phyloP scores from a whole-genome alignment of 1,140 invertebrate species.

The Cyrtorhinus lividipennis region DNA sequence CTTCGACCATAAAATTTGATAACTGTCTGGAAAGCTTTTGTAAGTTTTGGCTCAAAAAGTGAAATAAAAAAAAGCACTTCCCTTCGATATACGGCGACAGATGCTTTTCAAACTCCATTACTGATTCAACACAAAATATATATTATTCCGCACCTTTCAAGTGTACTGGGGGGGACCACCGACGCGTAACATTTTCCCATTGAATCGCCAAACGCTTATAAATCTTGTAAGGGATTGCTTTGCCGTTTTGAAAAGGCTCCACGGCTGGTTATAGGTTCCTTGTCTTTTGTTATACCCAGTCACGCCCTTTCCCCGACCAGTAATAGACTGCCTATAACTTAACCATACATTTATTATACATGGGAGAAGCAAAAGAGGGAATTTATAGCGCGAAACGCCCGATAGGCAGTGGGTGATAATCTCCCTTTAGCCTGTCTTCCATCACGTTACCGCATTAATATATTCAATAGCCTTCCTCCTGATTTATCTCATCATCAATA shows the following conservation, averaged over 20 bases:
- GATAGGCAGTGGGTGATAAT: neutral
- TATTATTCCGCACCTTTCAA: neutral
- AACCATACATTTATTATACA: neutral
- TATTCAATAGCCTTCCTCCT: neutral
- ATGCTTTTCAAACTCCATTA: neutral
- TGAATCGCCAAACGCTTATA: neutral
- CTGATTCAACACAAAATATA: neutral
- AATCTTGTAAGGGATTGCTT: neutral
- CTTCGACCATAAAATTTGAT: no score
- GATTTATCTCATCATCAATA: neutral
- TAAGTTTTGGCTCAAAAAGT: no score
- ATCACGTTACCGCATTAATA: neutral
- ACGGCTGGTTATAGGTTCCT: neutral
- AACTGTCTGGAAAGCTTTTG: no score
- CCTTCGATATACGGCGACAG: neutral
- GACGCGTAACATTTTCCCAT: neutral
- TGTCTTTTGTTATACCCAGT: neutral
- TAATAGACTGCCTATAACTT: neutral
- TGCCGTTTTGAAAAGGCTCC: neutral
- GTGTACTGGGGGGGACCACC: neutral
- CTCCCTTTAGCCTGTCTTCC: neutral
- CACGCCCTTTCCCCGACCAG: neutral
- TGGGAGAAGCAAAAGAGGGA: neutral
- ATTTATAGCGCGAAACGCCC: neutral
- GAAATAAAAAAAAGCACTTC: no score